phyloP scores from a whole-genome alignment of 2,797 vertebrate species.

The Spinibarbus caldwelli region DNA sequence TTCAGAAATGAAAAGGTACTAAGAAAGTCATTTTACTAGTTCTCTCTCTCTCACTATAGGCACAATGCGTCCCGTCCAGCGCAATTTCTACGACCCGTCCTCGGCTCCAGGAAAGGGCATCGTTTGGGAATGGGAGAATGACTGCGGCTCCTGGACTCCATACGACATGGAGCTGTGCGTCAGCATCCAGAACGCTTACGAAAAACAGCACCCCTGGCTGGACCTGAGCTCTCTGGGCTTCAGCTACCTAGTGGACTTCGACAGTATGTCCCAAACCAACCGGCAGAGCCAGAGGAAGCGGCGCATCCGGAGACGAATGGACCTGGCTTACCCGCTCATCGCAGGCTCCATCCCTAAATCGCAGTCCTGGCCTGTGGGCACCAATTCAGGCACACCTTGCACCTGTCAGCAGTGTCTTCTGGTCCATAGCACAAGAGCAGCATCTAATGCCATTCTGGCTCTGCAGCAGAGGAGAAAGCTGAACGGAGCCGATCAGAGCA shows the following conservation, averaged over 20 bases:
- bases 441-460: constrained; percentile 92
- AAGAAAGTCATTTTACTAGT: neutral
- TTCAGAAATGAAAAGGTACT: too few species aligned
- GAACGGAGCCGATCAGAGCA: too few species aligned
- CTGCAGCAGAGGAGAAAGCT: constrained; percentile 86
- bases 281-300: constrained; percentile 91
- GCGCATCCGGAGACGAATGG: constrained; percentile 92
- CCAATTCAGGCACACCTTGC: constrained; percentile 88
- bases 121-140: constrained; percentile 98
- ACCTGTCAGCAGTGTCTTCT: constrained; percentile 92
- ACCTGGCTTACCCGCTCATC: constrained; percentile 93
- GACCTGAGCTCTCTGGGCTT: constrained; percentile 96
- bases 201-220: constrained; percentile 98
- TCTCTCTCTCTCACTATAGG: constrained; percentile 71
- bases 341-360: constrained; percentile 97
- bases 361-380: constrained; percentile 94
- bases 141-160: constrained; percentile 90
- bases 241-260: constrained; percentile 96
- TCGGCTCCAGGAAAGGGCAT: constrained; percentile 94
- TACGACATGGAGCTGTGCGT: constrained; percentile 98
- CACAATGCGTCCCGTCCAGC: constrained; percentile 92
- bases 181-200: constrained; percentile 96
- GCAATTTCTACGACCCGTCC: constrained; percentile 95
- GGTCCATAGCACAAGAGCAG: constrained; percentile 92
- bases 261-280: constrained; percentile 96